Evolutionary conservation across 2,797 vertebrate species (phyloP).

Genomic region (Neosalanx taihuensis): DNA sequence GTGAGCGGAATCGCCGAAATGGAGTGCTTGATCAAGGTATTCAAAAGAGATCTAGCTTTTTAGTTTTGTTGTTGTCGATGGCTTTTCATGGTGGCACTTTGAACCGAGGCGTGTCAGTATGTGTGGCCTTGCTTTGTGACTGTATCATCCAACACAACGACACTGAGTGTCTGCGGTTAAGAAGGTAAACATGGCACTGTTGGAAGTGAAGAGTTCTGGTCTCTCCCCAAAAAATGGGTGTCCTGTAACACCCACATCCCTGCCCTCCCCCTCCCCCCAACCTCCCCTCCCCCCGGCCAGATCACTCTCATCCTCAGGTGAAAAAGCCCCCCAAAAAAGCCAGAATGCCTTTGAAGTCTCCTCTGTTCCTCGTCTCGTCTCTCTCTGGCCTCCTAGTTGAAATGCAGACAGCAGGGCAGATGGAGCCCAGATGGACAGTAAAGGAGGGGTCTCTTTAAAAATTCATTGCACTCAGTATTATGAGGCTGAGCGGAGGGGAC

Average conservation of each 20-base stretch:
- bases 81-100: too few relatives aligned
- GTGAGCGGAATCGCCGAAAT: too few relatives aligned
- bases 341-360: conserved; percentile 67
- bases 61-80: too few relatives aligned
- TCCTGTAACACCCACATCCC: background rate
- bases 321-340: conserved; percentile 49
- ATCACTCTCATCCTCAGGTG: conserved; percentile 51
- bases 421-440: conserved; percentile 80
- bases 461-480: conserved; percentile 76
- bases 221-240: background rate
- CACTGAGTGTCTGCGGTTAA: too few relatives aligned
- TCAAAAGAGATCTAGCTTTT: too few relatives aligned
- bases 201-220: background rate
- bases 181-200: too few relatives aligned
- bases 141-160: too few relatives aligned
- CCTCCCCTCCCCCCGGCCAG: conserved; percentile 7
- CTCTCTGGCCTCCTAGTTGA: conserved; percentile 42
- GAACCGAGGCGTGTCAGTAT: too few relatives aligned
- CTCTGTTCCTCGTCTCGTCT: conserved; percentile 23
- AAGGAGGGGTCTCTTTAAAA: conserved; percentile 80
- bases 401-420: conserved; percentile 71
- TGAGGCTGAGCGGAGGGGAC: conserved; percentile 67
- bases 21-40: too few relatives aligned
- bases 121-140: too few relatives aligned
- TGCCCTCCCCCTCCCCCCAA: background rate